These are phyloP conservation scores for Drosophila greeni DNA, from an alignment of 2,888 invertebrate species.

Conservation along the genomic window DNA sequence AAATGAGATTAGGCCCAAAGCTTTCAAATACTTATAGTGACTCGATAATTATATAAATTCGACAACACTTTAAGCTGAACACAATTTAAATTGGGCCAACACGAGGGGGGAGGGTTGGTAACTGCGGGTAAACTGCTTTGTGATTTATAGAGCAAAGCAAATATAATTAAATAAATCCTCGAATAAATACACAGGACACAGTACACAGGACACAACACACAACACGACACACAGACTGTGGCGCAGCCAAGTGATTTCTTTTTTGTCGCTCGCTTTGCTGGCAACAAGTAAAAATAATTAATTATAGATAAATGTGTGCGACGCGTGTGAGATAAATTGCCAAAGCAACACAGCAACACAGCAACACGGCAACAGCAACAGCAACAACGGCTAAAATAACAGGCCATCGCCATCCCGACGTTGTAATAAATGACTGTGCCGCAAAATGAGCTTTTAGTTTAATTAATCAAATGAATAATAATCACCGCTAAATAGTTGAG, in stretches of 20 bases:
- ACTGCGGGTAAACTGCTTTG: slow-evolving; percentile 27
- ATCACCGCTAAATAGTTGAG: slow-evolving; percentile 46
- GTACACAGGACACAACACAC: background rate
- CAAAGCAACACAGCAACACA: slow-evolving; percentile 10
- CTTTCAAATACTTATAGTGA: background rate
- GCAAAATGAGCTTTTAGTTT: slow-evolving; percentile 73
- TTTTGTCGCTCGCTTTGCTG: slow-evolving; percentile 41
- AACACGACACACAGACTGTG: slow-evolving; percentile 4
- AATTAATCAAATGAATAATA: slow-evolving; percentile 68
- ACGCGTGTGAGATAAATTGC: slow-evolving; percentile 46
- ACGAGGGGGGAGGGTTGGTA: background rate
- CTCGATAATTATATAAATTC: background rate
- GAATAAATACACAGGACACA: slow-evolving; percentile 28
- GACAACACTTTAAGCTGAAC: slow-evolving; percentile 11
- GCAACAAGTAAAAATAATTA: slow-evolving; percentile 61
- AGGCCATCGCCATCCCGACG: slow-evolving; percentile 28
- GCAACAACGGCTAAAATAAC: slow-evolving; percentile 23
- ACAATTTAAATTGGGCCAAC: slow-evolving; percentile 15
- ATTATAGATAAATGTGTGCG: slow-evolving; percentile 66
- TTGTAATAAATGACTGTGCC: slow-evolving; percentile 64
- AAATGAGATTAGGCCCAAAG: background rate
- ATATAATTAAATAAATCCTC: slow-evolving; percentile 46
- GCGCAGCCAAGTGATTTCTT: slow-evolving; percentile 32
- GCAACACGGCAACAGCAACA: slow-evolving; percentile 7
- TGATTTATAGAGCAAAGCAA: slow-evolving; percentile 40